Base-by-base conservation (phyloP, 2,888 invertebrate species). In the Automeris io region DNA sequence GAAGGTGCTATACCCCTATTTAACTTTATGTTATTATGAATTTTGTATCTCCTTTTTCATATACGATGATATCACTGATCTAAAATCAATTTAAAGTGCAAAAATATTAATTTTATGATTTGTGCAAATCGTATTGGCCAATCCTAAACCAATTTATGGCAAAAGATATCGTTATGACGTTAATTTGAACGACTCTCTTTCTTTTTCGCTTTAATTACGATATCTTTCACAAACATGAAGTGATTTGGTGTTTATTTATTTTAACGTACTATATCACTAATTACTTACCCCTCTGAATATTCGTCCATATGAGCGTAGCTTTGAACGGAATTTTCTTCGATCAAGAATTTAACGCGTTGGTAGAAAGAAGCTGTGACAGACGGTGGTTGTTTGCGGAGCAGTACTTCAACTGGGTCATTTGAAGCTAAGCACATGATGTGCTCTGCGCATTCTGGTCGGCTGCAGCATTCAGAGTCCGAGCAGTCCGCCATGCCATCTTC, bases 401-500 rank as follows among this genome's bases (percentile, higher is more conserved):
- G 90, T 9, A 99, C 98, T 76, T 98, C 98, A 11, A 96, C 95
- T 0, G 99, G 99, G 74, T 98, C 97, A 68, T 97, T 96, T 60
- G 97, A 97, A 16, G 96, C 94, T 65, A 96, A 91, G 87, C 99
- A 99, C 93, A 97, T 95, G 63, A 96, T 93, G 85, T 95, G 95
- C 65, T 95, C 95, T 33, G 92, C 88, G 82, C 98, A 98, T 51
- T 92, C 91, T 12, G 93, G 90, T 66, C 94, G 93, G 51, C 93
- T 92, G 80, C 99, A 99, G 86, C 99, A 99, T 83, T 99, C 99
- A 72, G 97, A 97, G 87, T 99, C 99, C 50, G 97, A 95, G 87
- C 99, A 99, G 90, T 99, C 99, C 58, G 93, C 91, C 91, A 99
- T 94, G 54, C 98, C 98, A 90, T 99, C 99, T 99, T 88, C 78